A percentile compares a stretch with the other conserved stretches of the same genome.
Evolutionary conservation across 2,113 vertebrate species (phyloP).

Genomic region (Chiloscyllium plagiosum): DNA sequence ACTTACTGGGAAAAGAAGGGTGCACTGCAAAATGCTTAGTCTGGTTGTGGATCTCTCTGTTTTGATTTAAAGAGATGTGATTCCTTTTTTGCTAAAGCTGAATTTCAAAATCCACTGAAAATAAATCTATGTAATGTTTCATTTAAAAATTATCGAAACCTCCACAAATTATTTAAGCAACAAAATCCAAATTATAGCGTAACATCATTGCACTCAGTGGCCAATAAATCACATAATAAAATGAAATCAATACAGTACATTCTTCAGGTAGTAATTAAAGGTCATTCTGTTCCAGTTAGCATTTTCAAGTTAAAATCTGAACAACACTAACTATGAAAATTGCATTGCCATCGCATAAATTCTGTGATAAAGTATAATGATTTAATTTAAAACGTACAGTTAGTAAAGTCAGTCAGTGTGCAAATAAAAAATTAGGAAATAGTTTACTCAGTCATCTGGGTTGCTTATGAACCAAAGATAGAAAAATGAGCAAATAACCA

Average conservation of each 20-base stretch:
- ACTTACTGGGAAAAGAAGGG: neutral
- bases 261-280: neutral
- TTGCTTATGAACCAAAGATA: neutral
- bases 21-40: neutral
- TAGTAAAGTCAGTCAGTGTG: neutral
- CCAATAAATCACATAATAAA: neutral
- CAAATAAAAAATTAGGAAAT: neutral
- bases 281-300: neutral
- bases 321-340: neutral
- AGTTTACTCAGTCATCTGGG: neutral
- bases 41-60: neutral
- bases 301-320: neutral
- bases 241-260: neutral
- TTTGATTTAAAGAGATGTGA: neutral
- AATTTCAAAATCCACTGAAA: neutral
- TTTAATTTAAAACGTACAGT: neutral
- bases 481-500: neutral
- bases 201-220: neutral
- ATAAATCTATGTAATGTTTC: neutral
- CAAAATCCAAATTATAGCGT: neutral
- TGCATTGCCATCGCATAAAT: neutral
- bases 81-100: neutral
- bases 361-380: neutral
- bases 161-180: neutral
- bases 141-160: conserved; percentile 11